Percentiles rank a stretch among this genome's conserved stretches.
Conservation (phyloP, 1,140 invertebrate species). For the Hyphantria cunea region DNA sequence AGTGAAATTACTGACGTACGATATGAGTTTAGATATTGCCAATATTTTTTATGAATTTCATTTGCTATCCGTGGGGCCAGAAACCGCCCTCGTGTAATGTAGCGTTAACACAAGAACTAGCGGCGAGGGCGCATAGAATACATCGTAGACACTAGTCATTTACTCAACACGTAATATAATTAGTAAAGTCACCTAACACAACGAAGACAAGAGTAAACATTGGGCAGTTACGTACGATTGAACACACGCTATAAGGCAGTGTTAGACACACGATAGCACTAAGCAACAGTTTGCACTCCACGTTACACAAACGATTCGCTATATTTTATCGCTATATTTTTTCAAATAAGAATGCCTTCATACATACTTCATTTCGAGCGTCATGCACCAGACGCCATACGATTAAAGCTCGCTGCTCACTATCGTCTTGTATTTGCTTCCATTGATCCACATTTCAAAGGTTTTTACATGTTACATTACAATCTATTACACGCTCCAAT, state of each 20-base stretch:
- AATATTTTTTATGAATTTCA: too few relatives aligned
- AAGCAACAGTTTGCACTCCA: slow-evolving; percentile 28
- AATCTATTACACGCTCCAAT: too few relatives aligned
- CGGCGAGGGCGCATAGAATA: too few relatives aligned
- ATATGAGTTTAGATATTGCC: too few relatives aligned
- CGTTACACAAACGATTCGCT: slow-evolving; percentile 1
- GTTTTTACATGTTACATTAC: too few relatives aligned
- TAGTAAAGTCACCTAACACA: too few relatives aligned
- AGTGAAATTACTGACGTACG: too few relatives aligned
- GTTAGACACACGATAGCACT: slow-evolving; percentile 17
- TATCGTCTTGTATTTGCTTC: slow-evolving; percentile 1
- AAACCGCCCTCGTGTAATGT: too few relatives aligned
- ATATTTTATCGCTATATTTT: slow-evolving; percentile 5
- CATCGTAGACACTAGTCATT: too few relatives aligned
- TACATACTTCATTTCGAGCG: slow-evolving; percentile 18
- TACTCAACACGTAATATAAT: too few relatives aligned
- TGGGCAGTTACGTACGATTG: slow-evolving; percentile 37
- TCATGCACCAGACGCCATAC: neutral
- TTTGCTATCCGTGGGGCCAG: too few relatives aligned
- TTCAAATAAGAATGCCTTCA: slow-evolving; percentile 16
- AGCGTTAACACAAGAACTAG: too few relatives aligned
- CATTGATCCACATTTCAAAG: neutral
- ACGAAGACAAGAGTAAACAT: slow-evolving; percentile 19
- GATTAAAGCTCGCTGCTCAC: neutral
- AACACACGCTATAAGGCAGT: slow-evolving; percentile 61